These are phyloP conservation scores for Pampusana beccarii DNA, from an alignment of 2,113 vertebrate genomes.

Conservation along the genomic window DNA sequence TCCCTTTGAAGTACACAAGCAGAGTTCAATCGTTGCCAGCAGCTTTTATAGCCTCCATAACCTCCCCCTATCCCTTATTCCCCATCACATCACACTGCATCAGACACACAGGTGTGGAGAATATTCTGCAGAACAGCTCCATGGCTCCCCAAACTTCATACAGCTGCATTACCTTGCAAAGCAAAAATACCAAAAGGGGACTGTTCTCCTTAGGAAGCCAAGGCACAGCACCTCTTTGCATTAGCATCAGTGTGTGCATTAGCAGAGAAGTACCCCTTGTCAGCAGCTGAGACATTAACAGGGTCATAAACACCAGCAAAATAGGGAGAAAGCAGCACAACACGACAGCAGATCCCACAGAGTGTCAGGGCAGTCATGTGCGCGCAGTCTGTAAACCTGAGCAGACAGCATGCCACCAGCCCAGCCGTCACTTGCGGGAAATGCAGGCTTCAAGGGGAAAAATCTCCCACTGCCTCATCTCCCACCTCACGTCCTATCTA, in stretches of 20 bases:
- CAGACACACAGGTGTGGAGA: background rate
- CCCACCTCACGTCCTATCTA: background rate
- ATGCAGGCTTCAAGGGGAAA: background rate
- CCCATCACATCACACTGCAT: background rate
- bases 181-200: background rate
- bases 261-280: background rate
- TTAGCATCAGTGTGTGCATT: background rate
- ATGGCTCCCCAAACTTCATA: accelerated
- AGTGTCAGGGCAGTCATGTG: accelerated
- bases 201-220: background rate
- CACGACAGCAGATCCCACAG: background rate
- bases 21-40: background rate
- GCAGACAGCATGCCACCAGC: background rate
- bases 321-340: background rate
- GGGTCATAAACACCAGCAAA: background rate
- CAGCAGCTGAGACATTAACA: background rate
- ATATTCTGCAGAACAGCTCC: background rate
- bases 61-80: background rate
- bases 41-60: background rate
- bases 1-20: background rate
- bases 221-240: background rate
- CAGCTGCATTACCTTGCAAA: background rate
- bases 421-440: accelerated
- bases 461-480: background rate
- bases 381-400: background rate